Evolutionary conservation across 2,888 invertebrate genomes (phyloP), one percentile per base, ranked within the genome.

Genomic region (Philaethria dido): DNA sequence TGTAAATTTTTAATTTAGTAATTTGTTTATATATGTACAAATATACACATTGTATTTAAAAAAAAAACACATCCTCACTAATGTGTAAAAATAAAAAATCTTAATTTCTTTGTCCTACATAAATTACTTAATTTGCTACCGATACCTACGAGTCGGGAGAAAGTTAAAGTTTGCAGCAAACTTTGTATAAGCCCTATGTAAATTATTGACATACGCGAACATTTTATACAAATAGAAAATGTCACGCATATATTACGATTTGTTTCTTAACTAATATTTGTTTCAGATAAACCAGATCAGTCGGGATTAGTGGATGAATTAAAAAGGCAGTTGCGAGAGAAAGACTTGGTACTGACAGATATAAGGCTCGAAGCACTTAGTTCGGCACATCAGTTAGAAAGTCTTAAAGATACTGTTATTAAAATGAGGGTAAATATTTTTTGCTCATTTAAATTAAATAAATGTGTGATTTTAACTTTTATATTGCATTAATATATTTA

Each of bases 311-410:
- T 94, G 5, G 97, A 96, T 77, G 98, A 98, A 75, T 91, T 99
- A 75, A 97, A 98, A 85, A 97, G 98, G 80, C 98, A 99, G 83
- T 93, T 99, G 60, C 94, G 98, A 44, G 99, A 99, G 81, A 99
- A 99, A 86, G 99, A 99, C 87, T 95, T 98, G 82, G 98, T 98
- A 69, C 93, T 99, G 73, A 99, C 99, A 2, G 99, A 99, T 85
- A 98, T 99, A 69, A 94, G 99, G 72, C 93, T 99, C 72, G 99
- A 99, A 87, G 99, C 99, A 8, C 93, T 99, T 39, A 98, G 98
- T 76, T 98, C 99, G 0, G 99, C 99, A 3, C 99, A 99, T 87
- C 99, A 99, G 86, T 93, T 99, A 64, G 99, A 99, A 86, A 98
- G 97, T 76, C 94, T 99, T 20, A 97, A 98, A 85, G 99, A 99